These are phyloP conservation scores for Actinemys pallida DNA, from an alignment of 2,113 vertebrate genomes.

Conservation along the genomic window DNA sequence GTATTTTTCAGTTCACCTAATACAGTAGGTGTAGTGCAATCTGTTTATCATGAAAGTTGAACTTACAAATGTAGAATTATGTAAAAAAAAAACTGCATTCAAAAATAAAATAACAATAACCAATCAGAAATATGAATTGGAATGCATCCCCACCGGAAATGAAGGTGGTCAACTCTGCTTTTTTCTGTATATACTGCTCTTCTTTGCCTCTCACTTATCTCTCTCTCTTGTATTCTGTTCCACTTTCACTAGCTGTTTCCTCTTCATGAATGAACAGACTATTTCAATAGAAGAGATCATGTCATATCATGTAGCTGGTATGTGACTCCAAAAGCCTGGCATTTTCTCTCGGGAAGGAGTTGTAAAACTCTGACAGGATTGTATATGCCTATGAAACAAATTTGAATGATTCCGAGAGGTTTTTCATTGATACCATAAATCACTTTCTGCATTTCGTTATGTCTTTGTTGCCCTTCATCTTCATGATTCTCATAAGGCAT, in stretches of 20 bases:
- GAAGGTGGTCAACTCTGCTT: background rate
- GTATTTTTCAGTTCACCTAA: too few relatives aligned
- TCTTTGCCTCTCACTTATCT: background rate
- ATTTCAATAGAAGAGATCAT: conserved; percentile 5
- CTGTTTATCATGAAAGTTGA: too few relatives aligned
- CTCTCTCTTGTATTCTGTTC: background rate
- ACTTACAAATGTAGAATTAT: too few relatives aligned
- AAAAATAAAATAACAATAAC: background rate
- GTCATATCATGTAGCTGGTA: background rate
- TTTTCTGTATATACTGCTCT: background rate
- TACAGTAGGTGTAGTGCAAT: too few relatives aligned
- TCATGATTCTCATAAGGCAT: conserved; percentile 1
- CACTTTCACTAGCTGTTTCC: background rate
- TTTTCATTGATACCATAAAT: conserved; percentile 20
- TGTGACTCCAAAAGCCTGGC: background rate
- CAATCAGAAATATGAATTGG: background rate
- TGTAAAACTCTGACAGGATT: conserved; percentile 3
- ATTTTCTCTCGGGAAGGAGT: background rate
- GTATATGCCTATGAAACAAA: conserved; percentile 12
- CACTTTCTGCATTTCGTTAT: conserved; percentile 36
- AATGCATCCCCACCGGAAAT: background rate
- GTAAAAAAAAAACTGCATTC: too few relatives aligned
- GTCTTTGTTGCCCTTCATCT: conserved; percentile 30
- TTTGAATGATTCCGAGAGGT: conserved; percentile 23
- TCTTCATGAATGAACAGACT: conserved; percentile 5